A percentile compares a stretch with the other conserved stretches of the same genome.
Evolutionary conservation across 2,113 vertebrate genomes (phyloP).

Genomic region (Theristicus caerulescens): DNA sequence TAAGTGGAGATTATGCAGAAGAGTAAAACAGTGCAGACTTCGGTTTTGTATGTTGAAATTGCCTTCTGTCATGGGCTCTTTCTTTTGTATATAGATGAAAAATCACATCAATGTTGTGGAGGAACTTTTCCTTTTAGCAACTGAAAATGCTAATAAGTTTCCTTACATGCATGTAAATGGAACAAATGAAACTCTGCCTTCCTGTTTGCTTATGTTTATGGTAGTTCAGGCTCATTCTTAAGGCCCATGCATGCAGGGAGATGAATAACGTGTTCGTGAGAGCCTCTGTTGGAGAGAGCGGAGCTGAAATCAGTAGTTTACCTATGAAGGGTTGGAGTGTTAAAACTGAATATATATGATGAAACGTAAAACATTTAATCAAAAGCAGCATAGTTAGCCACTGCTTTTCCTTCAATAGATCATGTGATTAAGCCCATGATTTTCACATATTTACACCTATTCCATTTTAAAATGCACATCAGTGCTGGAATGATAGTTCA

Average conservation of each 20-base stretch:
- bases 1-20: background rate
- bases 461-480: background rate
- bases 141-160: background rate
- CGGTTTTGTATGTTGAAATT: background rate
- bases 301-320: background rate
- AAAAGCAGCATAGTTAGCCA: background rate
- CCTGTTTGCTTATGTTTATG: background rate
- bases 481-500: background rate
- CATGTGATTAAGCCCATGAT: background rate
- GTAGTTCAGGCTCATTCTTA: background rate
- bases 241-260: background rate
- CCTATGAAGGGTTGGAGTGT: background rate
- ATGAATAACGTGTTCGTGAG: background rate
- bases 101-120: background rate
- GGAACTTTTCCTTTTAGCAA: background rate
- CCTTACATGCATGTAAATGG: background rate
- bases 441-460: background rate
- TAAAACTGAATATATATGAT: background rate
- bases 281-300: background rate
- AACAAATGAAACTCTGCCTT: background rate
- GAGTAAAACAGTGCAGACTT: background rate
- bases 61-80: background rate
- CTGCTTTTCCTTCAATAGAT: background rate
- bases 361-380: background rate
- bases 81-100: background rate